These are phyloP conservation scores for Caradrina kadenii DNA, from an alignment of 2,888 invertebrate species.

Conservation along the genomic window DNA sequence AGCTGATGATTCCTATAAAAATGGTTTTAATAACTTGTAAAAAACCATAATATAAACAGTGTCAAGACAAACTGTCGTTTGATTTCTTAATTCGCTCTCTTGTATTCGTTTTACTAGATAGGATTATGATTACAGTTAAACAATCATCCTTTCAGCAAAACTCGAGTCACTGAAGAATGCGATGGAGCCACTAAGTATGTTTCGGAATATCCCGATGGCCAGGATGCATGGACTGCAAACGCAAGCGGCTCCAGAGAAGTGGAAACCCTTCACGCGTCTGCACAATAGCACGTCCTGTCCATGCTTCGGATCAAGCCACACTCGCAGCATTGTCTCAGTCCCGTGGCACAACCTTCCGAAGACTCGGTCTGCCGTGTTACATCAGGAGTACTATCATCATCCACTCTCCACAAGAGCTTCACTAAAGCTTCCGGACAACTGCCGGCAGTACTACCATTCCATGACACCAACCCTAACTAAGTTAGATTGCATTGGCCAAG, in stretches of 20 bases:
- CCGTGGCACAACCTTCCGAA: conserved; percentile 46
- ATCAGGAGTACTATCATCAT: conserved; percentile 20
- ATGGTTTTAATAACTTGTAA: conserved; percentile 33
- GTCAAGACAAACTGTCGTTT: conserved; percentile 52
- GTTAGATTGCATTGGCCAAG: conserved; percentile 22
- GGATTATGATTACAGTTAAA: conserved; percentile 71
- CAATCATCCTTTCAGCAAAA: conserved; percentile 82
- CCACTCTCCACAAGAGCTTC: not conserved
- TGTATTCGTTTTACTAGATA: conserved; percentile 38
- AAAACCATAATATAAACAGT: conserved; percentile 64
- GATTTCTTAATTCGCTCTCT: conserved; percentile 51
- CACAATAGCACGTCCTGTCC: conserved; percentile 72
- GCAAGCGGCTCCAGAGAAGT: conserved; percentile 38
- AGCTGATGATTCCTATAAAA: conserved; percentile 29
- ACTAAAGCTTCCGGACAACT: conserved; percentile 7
- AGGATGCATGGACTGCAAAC: conserved; percentile 56
- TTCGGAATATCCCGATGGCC: conserved; percentile 62
- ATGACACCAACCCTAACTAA: not conserved
- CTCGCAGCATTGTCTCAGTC: conserved; percentile 9
- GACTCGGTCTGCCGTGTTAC: conserved; percentile 61
- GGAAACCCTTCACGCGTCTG: conserved; percentile 39
- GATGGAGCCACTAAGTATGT: conserved; percentile 66
- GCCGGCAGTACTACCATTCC: conserved; percentile 33
- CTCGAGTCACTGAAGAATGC: conserved; percentile 70
- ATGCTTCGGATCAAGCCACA: conserved; percentile 36